A percentile compares a stretch with the other conserved stretches of the same genome.
These are phyloP conservation scores for Spheniscus mendiculus DNA, from an alignment of 2,113 vertebrate species.

Conservation along the genomic window DNA sequence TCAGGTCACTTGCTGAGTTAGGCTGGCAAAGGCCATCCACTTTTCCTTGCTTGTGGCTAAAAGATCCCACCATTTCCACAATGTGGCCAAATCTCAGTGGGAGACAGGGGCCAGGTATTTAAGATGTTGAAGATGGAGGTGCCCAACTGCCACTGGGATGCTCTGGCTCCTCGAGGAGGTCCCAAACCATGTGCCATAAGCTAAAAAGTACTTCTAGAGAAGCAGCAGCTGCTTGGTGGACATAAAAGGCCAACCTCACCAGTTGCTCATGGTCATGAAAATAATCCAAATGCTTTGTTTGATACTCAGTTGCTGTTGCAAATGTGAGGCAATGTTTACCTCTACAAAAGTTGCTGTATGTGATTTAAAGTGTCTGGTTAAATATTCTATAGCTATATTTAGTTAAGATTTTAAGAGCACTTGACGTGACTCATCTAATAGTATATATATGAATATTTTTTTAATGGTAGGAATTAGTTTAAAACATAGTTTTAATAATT, in stretches of 20 bases:
- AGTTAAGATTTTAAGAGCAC: conserved; percentile 44
- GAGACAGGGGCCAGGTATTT: background rate
- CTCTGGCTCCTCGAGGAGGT: background rate
- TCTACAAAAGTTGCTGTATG: conserved; percentile 52
- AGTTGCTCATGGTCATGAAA: background rate
- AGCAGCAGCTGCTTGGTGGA: background rate
- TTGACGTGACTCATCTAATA: conserved; percentile 7
- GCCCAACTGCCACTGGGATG: background rate
- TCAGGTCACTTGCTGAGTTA: background rate
- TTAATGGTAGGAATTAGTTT: conserved; percentile 53
- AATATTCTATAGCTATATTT: conserved; percentile 56
- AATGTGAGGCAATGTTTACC: conserved; percentile 58
- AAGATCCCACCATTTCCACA: background rate
- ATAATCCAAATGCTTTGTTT: background rate
- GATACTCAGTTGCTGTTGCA: conserved; percentile 38
- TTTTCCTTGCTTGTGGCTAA: background rate
- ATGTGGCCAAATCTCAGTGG: background rate
- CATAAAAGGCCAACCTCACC: background rate
- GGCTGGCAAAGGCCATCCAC: background rate
- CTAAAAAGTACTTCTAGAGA: background rate
- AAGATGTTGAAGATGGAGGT: background rate
- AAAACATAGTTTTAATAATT: conserved; percentile 46
- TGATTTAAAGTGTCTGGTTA: conserved; percentile 37
- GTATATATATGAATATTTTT: conserved; percentile 63
- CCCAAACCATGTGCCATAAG: background rate